Base-by-base conservation (phyloP, 2,113 vertebrate genomes). In the Salvator merianae region DNA sequence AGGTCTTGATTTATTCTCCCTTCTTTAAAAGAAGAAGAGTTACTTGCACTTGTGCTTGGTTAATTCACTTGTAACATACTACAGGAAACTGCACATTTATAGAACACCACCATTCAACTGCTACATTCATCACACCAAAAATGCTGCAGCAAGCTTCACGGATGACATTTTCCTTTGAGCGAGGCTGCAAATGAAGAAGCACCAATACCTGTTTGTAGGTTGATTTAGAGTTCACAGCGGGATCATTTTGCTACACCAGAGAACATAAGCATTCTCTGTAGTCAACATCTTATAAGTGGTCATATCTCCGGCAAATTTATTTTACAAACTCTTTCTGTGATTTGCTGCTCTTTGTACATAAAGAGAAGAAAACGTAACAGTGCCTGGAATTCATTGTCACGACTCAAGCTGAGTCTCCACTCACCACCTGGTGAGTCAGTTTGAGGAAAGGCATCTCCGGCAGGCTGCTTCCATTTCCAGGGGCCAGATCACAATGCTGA, bases 191-290 rank as follows among this genome's bases (percentile, higher is more conserved):
- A 77, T 87, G 77, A 87, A 83, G 43, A 82, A 90, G n/a, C 63
- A 87, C 59, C 70, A 75, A 70, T 75, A 84, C 88, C 85, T 71
- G 73, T 81, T 90, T n/a, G 59, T 47, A 79, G 86, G 26, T 85
- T 65, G 83, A 93, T 92, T 95, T 92, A 92, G 55, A 85, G 72
- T 87, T 88, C 90, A 78, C 34, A 86, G 53, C 63, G 79, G 65
- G 38, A 84, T 87, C 81, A 93, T 91, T 91, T 91, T 84, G 36
- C 70, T 76, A 3, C 30, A 65, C 53, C 87, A 87, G 78, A 76
- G 90, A 77, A 85, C 36, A 86, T 55, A 91, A 84, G 87, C 38
- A 40, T 68, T 83, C 83, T 2, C 0, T 72, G 32, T 85, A 68
- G 65, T 6, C 0, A 77, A 68, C 1, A 0, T 72, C 73, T 89